phyloP scores from a whole-genome alignment of 2,797 vertebrate genomes.

The Fistularia tabacaria region DNA sequence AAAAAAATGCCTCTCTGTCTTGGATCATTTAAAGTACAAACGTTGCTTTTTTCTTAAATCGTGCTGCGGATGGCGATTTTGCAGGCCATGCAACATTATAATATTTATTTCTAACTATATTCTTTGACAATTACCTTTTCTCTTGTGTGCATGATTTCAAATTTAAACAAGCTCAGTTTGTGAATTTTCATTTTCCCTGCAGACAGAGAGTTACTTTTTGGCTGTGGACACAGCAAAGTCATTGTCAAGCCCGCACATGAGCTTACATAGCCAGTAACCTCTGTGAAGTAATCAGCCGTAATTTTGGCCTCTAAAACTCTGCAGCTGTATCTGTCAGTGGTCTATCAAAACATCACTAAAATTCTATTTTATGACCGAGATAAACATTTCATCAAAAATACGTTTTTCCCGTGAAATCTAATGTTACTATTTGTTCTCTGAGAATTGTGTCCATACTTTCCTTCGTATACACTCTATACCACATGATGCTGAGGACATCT shows the following conservation, averaged over 20 bases:
- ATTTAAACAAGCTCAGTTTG: constrained; percentile 11
- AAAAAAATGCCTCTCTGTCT: too few relatives aligned
- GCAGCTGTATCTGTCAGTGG: constrained; percentile 17
- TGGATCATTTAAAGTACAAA: too few relatives aligned
- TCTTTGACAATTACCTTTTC: constrained; percentile 1
- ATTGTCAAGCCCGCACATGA: constrained; percentile 53
- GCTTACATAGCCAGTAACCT: constrained; percentile 37
- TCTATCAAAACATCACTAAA: not conserved
- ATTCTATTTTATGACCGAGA: too few relatives aligned
- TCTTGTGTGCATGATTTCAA: constrained; percentile 5
- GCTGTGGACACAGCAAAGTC: constrained; percentile 31
- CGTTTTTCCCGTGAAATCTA: not conserved
- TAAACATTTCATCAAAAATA: not conserved
- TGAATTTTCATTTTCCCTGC: constrained; percentile 20
- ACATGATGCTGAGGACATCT: constrained; percentile 16
- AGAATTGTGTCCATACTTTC: constrained; percentile 1
- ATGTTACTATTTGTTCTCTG: not conserved
- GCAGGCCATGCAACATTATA: too few relatives aligned
- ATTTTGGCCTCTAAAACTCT: constrained; percentile 25
- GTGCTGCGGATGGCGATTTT: too few relatives aligned
- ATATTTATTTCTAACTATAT: too few relatives aligned
- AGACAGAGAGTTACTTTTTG: constrained; percentile 42
- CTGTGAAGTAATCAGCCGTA: constrained; percentile 20
- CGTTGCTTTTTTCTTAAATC: too few relatives aligned
- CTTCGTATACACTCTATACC: not conserved